Base-by-base conservation (phyloP, 2,113 vertebrate genomes). In the Urocolius indicus region DNA sequence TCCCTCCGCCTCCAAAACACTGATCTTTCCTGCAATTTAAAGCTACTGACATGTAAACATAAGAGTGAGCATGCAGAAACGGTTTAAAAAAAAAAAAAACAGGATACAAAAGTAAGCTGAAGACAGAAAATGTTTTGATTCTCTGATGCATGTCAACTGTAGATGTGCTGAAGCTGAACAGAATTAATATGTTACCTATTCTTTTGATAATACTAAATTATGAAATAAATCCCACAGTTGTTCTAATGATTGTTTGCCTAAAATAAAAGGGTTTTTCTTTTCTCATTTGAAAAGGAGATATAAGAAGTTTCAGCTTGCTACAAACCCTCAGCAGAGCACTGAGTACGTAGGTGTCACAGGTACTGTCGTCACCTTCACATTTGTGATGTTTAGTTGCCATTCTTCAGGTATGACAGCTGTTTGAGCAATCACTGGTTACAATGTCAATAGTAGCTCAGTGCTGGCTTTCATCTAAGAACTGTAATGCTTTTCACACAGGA, bases 181-280 rank as follows among this genome's bases (percentile, higher is more conserved):
- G n/a, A 68, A 65, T 59, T 78, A 30, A 27, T 54, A 26, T 13
- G 5, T 46, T 66, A 26, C 18, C 24, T 29, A 12, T 54, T 87
- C 4, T 68, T 93, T 61, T 72, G 57, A 62, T 65, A 84, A 65
- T 55, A 38, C 8, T n/a, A 48, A 67, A 10, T 69, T 34, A 26
- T 34, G 41, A 75, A 84, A 79, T 81, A 78, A 81, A 0, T 3
- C 6, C 20, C 26, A 5, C 45, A 52, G 21, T 73, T 11, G 75
- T 77, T 41, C 17, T 59, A 38, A 78, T 62, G 5, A 13, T 61
- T 79, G 6, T 46, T 92, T 41, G 7, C 16, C 84, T 62, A 38
- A 94, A 87, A 72, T 38, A 41, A 34, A 81, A 48, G 13, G n/a
- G n/a, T n/a, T n/a, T n/a, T n/a, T n/a, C n/a, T n/a, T n/a, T 80